These are phyloP conservation scores for Drosophila trapezifrons DNA, from an alignment of 1,140 invertebrate species.

Conservation along the genomic window DNA sequence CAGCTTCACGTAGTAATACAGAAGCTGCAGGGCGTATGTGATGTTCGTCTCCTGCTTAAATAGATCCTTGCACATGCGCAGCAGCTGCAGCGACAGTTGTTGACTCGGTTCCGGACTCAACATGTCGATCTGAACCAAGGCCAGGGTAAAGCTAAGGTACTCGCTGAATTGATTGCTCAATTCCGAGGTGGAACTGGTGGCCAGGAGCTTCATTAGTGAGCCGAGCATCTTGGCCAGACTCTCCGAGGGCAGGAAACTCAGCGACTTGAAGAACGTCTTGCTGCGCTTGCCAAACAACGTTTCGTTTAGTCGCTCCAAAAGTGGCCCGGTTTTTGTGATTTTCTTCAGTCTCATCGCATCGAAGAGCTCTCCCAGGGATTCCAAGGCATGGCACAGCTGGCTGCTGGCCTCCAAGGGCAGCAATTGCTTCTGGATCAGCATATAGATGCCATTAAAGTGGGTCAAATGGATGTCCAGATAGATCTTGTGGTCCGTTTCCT, in stretches of 20 bases:
- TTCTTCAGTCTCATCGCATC: slow-evolving; percentile 30
- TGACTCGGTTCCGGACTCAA: slow-evolving; percentile 1
- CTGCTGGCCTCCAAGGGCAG: slow-evolving; percentile 5
- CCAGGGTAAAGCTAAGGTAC: slow-evolving; percentile 45
- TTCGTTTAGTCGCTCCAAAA: slow-evolving; percentile 47
- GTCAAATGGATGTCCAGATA: slow-evolving; percentile 61
- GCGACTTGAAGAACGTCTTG: slow-evolving; percentile 18
- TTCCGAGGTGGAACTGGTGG: neutral
- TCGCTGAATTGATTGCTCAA: slow-evolving; percentile 42
- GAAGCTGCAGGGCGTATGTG: slow-evolving; percentile 41
- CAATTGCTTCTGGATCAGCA: slow-evolving; percentile 22
- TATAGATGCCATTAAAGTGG: slow-evolving; percentile 39
- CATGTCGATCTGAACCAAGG: slow-evolving; percentile 44
- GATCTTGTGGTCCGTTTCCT: slow-evolving; percentile 38
- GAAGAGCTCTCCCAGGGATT: slow-evolving; percentile 46
- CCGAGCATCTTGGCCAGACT: slow-evolving; percentile 30
- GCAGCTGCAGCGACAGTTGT: slow-evolving; percentile 40
- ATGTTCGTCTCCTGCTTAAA: slow-evolving; percentile 5
- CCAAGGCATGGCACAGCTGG: slow-evolving; percentile 29
- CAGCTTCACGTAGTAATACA: slow-evolving; percentile 67
- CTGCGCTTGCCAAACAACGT: slow-evolving; percentile 45
- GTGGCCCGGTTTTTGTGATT: neutral
- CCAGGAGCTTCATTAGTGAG: slow-evolving; percentile 40
- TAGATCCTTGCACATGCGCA: slow-evolving; percentile 43
- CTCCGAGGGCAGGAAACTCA: slow-evolving; percentile 26